Percentiles rank a stretch among this genome's conserved stretches.
These are phyloP conservation scores for Acrocephalus kingi DNA, from an alignment of 2,113 vertebrate species.

Conservation along the genomic window DNA sequence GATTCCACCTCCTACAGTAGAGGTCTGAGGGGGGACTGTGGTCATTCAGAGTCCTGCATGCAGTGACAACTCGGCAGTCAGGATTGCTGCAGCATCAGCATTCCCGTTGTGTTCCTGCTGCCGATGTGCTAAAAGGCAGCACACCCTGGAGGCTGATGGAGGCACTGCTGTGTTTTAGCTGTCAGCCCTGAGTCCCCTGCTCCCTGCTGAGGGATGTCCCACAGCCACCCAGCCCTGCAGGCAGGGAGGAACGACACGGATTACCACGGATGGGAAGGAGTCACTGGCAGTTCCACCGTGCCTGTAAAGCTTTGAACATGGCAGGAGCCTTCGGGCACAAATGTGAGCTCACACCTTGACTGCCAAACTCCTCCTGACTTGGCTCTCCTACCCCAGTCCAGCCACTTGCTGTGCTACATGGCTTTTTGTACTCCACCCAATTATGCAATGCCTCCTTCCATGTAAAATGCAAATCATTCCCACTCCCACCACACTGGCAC, in stretches of 20 bases:
- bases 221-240: not conserved
- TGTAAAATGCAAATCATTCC: not conserved
- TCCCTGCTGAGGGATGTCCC: not conserved
- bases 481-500: not conserved
- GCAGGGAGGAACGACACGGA: not conserved
- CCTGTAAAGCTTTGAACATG: not conserved
- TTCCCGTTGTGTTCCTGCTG: not conserved
- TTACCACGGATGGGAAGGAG: rapidly evolving
- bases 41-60: not conserved
- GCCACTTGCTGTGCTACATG: not conserved
- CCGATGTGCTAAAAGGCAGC: not conserved
- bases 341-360: not conserved
- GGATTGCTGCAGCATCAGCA: not conserved
- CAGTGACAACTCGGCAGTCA: not conserved
- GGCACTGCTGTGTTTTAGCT: not conserved
- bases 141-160: not conserved
- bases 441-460: not conserved
- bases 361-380: not conserved
- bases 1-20: not conserved
- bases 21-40: not conserved
- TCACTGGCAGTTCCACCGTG: not conserved
- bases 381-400: not conserved
- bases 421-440: not conserved
- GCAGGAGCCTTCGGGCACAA: not conserved
- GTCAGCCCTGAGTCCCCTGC: not conserved